A percentile compares a stretch with the other conserved stretches of the same genome.
These are phyloP conservation scores for Platygyra sinensis DNA, from an alignment of 64 coral and sea anemone genomes.

Conservation along the genomic window DNA sequence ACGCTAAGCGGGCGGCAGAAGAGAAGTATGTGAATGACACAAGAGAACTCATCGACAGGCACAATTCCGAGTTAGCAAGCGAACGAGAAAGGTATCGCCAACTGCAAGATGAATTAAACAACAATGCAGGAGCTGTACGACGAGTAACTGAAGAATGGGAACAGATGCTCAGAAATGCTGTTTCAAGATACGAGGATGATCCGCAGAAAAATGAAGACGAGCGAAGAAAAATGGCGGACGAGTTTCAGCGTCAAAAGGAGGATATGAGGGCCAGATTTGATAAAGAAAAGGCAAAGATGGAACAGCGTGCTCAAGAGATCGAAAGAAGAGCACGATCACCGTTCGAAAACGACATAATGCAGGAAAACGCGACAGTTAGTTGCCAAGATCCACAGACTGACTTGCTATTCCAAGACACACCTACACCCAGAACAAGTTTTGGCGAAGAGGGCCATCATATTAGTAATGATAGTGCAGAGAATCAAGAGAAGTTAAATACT, in stretches of 20 bases:
- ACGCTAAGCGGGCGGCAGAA: slow-evolving; percentile 42
- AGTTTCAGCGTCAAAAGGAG: slow-evolving; percentile 15
- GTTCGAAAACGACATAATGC: neutral
- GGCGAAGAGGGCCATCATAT: slow-evolving; percentile 6
- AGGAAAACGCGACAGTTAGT: neutral
- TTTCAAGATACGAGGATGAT: slow-evolving; percentile 70
- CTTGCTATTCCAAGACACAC: neutral
- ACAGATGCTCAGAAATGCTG: slow-evolving; percentile 55
- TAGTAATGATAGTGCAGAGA: slow-evolving; percentile 2
- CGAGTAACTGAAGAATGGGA: slow-evolving; percentile 80
- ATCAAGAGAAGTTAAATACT: neutral
- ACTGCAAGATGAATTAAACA: slow-evolving; percentile 63
- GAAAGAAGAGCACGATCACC: slow-evolving; percentile 2
- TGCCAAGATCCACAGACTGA: neutral
- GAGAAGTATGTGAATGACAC: slow-evolving; percentile 27
- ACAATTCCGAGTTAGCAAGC: slow-evolving; percentile 21
- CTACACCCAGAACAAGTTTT: neutral
- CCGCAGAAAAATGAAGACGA: slow-evolving; percentile 62
- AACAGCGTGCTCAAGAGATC: neutral
- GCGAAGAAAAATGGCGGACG: slow-evolving; percentile 19
- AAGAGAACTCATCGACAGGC: slow-evolving; percentile 48
- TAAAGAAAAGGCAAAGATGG: slow-evolving; percentile 7
- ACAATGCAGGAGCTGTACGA: slow-evolving; percentile 55
- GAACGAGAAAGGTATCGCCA: slow-evolving; percentile 47
- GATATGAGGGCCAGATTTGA: slow-evolving; percentile 34